A percentile compares a stretch with the other conserved stretches of the same genome.
phyloP scores from a whole-genome alignment of 1,140 invertebrate species.

The Pseudachorutes palmiensis region DNA sequence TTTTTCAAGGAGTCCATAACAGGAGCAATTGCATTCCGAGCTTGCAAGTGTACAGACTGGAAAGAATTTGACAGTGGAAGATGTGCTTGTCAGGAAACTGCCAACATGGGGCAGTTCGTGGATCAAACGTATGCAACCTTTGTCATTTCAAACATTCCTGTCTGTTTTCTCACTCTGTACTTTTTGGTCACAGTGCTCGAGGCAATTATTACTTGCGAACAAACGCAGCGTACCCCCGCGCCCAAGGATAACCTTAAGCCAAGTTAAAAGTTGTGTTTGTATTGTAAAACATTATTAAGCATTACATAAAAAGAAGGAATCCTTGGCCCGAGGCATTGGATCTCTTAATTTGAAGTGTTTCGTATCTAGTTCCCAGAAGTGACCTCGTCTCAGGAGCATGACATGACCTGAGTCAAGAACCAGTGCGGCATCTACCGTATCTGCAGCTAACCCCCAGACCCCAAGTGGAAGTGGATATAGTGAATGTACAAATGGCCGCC shows the following conservation, averaged over 20 bases:
- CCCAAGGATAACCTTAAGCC: no score
- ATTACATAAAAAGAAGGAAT: no score
- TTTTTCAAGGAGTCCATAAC: background rate
- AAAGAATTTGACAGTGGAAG: background rate
- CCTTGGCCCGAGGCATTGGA: no score
- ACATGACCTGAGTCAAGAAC: constrained; percentile 82
- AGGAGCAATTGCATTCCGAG: background rate
- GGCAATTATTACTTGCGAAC: no score
- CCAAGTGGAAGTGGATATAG: background rate
- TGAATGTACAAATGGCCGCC: constrained; percentile 75
- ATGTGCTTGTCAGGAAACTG: background rate
- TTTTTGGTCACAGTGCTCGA: no score
- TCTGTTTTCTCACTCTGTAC: no score
- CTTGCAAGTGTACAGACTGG: background rate
- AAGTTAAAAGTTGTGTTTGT: no score
- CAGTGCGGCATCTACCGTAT: constrained; percentile 81
- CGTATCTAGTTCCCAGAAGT: constrained; percentile 85
- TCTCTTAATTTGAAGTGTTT: constrained; percentile 18
- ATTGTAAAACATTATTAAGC: no score
- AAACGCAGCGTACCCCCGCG: no score
- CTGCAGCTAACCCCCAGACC: constrained; percentile 85
- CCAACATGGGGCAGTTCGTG: background rate
- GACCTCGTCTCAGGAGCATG: constrained; percentile 48
- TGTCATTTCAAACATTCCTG: no score
- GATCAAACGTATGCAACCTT: background rate